A percentile compares a stretch with the other conserved stretches of the same genome.
phyloP scores from a whole-genome alignment of 2,113 vertebrate species.

The Chaetodon trifascialis region DNA sequence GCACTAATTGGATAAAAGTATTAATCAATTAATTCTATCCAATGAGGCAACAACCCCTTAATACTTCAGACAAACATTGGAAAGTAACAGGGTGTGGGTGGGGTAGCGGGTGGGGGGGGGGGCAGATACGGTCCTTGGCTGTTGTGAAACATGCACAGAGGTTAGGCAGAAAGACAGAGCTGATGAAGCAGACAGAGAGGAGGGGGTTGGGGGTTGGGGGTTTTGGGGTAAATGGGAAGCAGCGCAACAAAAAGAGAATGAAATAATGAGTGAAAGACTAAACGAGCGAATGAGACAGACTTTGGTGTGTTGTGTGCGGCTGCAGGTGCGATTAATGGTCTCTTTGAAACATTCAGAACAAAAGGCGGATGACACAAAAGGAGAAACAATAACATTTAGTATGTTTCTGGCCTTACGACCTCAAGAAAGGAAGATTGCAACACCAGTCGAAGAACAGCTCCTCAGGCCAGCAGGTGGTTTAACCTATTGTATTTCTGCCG shows the following conservation, averaged over 20 bases:
- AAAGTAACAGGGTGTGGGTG: slow-evolving; percentile 17
- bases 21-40: slow-evolving; percentile 86
- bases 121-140: slow-evolving; percentile 36
- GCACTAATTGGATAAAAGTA: slow-evolving; percentile 87
- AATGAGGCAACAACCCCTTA: slow-evolving; percentile 80
- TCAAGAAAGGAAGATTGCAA: slow-evolving; percentile 68
- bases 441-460: slow-evolving; percentile 50
- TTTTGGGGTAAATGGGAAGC: slow-evolving; percentile 23
- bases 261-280: slow-evolving; percentile 35
- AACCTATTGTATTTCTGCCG: slow-evolving; percentile 74
- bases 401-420: slow-evolving; percentile 60
- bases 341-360: slow-evolving; percentile 68
- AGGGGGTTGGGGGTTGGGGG: background rate
- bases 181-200: slow-evolving; percentile 30
- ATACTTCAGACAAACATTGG: slow-evolving; percentile 83
- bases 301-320: slow-evolving; percentile 28
- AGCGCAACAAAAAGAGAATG: slow-evolving; percentile 25
- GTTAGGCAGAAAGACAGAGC: slow-evolving; percentile 38
- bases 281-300: slow-evolving; percentile 25
- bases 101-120: background rate
- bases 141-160: slow-evolving; percentile 58
- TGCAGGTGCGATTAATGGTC: slow-evolving; percentile 74
- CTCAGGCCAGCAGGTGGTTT: slow-evolving; percentile 72
- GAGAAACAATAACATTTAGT: slow-evolving; percentile 69
- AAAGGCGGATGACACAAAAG: slow-evolving; percentile 39